phyloP scores from a whole-genome alignment of 2,113 vertebrate genomes.

The Prolemur simus region DNA sequence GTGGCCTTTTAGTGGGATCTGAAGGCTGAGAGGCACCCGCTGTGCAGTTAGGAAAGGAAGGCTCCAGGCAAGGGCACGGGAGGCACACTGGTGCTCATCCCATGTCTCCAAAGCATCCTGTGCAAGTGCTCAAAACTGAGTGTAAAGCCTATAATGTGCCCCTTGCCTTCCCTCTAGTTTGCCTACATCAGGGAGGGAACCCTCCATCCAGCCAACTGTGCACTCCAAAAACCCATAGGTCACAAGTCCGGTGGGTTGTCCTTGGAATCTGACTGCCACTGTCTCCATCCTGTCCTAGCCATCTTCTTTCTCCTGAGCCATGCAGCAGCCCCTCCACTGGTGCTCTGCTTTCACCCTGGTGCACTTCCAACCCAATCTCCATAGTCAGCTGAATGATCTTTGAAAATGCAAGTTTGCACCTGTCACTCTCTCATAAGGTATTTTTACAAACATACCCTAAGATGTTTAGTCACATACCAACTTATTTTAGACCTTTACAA shows the following conservation, averaged over 20 bases:
- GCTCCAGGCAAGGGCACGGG: neutral
- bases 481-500: slow-evolving; percentile 20
- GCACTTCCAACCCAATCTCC: neutral
- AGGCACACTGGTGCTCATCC: neutral
- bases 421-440: too few relatives aligned
- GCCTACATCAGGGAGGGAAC: neutral
- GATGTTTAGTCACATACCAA: neutral
- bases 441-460: neutral
- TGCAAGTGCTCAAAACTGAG: neutral
- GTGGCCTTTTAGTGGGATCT: neutral
- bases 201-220: neutral
- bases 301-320: neutral
- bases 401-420: neutral
- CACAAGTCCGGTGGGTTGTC: neutral
- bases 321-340: neutral
- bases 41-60: neutral
- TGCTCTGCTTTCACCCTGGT: neutral
- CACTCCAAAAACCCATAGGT: too few relatives aligned
- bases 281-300: neutral
- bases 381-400: neutral
- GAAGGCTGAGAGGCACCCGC: neutral
- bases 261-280: neutral
- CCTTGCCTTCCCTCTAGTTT: neutral
- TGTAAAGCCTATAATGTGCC: neutral
- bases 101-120: neutral